These are phyloP conservation scores for Plebejus argus DNA, from an alignment of 2,888 invertebrate genomes.

Conservation along the genomic window DNA sequence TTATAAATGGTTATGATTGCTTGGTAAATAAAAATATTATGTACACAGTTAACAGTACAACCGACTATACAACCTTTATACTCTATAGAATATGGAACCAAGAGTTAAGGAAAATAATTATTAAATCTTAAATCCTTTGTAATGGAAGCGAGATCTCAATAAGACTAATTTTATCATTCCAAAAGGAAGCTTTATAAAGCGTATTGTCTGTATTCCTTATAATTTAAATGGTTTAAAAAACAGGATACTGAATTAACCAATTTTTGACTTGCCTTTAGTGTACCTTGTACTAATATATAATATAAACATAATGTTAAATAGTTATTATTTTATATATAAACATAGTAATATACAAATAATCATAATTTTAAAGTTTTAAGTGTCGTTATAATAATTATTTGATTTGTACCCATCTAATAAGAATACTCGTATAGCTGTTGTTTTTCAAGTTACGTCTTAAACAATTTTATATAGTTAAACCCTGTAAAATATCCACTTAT, in stretches of 20 bases:
- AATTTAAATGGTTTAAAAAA: not conserved
- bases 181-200: not conserved
- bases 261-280: constrained; percentile 5
- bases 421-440: constrained; percentile 49
- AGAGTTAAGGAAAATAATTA: not conserved
- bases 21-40: too few relatives aligned
- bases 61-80: too few relatives aligned
- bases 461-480: constrained; percentile 74
- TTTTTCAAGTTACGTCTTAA: constrained; percentile 73
- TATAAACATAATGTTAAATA: constrained; percentile 4
- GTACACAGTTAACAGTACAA: too few relatives aligned
- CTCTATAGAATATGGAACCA: not conserved
- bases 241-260: not conserved
- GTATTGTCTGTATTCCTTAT: not conserved
- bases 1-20: too few relatives aligned
- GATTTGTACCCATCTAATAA: not conserved
- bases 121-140: not conserved
- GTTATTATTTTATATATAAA: not conserved
- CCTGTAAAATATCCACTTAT: constrained; percentile 51
- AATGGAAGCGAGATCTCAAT: not conserved
- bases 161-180: constrained; percentile 20
- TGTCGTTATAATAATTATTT: not conserved
- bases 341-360: not conserved
- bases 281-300: constrained; percentile 13
- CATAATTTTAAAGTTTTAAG: constrained; percentile 5